Evolutionary conservation across 2,888 invertebrate species (phyloP).

Genomic region (Beris morrisii): DNA sequence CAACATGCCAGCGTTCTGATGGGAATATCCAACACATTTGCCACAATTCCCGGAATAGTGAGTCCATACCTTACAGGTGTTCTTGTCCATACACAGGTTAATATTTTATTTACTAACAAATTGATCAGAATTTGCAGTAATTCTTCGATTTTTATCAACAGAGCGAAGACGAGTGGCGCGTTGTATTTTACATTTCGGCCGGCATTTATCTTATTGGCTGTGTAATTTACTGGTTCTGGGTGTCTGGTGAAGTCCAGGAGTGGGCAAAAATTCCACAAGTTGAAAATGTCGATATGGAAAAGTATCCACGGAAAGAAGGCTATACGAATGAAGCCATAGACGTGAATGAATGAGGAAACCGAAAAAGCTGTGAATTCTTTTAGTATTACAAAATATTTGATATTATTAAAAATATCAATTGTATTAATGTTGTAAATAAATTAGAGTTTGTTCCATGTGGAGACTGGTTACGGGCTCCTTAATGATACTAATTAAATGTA

Average conservation of each 20-base stretch:
- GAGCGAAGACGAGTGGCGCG: slow-evolving; percentile 78
- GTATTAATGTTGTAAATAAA: too few relatives aligned
- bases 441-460: too few relatives aligned
- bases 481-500: too few relatives aligned
- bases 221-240: slow-evolving; percentile 77
- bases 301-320: slow-evolving; percentile 43
- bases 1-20: slow-evolving; percentile 89
- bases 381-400: background rate
- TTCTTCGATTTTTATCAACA: slow-evolving; percentile 49
- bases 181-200: slow-evolving; percentile 84
- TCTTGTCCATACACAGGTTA: slow-evolving; percentile 73
- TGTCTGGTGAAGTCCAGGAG: slow-evolving; percentile 78
- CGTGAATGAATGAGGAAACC: slow-evolving; percentile 45
- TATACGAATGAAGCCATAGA: slow-evolving; percentile 53
- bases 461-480: too few relatives aligned
- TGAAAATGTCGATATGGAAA: slow-evolving; percentile 57
- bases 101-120: background rate
- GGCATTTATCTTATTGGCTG: slow-evolving; percentile 82
- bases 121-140: background rate
- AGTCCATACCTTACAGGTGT: slow-evolving; percentile 81
- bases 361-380: slow-evolving; percentile 11
- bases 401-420: too few relatives aligned
- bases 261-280: slow-evolving; percentile 66
- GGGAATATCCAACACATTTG: slow-evolving; percentile 90
- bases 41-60: slow-evolving; percentile 89